These are phyloP conservation scores for Lutra lutra DNA, from an alignment of 2,797 vertebrate species.

Conservation along the genomic window DNA sequence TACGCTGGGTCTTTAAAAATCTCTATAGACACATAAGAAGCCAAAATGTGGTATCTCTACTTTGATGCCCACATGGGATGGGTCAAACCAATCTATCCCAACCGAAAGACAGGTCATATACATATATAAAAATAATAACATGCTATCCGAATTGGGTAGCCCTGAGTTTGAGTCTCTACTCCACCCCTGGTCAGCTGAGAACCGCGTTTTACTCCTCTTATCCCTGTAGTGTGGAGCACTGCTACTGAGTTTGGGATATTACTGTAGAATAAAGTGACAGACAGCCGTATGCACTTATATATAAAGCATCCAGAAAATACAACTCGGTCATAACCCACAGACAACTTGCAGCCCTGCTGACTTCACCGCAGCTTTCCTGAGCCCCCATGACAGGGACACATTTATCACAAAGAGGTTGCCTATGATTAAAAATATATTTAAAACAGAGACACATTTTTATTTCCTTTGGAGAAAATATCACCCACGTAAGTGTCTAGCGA, in stretches of 20 bases:
- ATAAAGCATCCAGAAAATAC: not conserved
- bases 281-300: rapidly evolving
- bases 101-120: not conserved
- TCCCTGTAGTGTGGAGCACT: rapidly evolving
- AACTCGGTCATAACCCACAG: rapidly evolving
- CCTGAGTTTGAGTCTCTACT: not conserved
- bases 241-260: not conserved
- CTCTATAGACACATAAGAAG: rapidly evolving
- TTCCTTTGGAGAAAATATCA: not conserved
- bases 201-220: not conserved
- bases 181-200: no score
- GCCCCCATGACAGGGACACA: not conserved
- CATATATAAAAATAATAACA: not conserved
- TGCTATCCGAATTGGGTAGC: not conserved
- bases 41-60: rapidly evolving
- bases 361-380: no score
- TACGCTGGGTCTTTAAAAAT: not conserved
- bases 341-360: not conserved
- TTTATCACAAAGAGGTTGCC: not conserved
- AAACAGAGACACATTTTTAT: not conserved
- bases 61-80: rapidly evolving
- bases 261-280: not conserved
- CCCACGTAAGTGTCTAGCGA: not conserved
- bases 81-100: rapidly evolving
- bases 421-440: not conserved